A percentile compares a stretch with the other conserved stretches of the same genome.
Conservation (phyloP, 2,797 vertebrate species). For the Myotis pilosus region DNA sequence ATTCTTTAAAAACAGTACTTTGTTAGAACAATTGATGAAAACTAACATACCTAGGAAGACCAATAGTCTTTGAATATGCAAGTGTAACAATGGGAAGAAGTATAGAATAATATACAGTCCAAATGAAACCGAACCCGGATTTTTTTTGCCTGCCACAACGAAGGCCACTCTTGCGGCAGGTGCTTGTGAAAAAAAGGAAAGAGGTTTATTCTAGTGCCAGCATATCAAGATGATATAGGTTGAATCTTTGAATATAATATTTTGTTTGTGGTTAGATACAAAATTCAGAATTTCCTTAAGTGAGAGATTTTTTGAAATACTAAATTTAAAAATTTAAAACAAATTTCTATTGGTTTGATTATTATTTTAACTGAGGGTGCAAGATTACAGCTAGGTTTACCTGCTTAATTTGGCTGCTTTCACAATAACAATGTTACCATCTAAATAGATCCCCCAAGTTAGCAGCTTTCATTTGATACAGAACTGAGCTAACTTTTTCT, state of each 20-base stretch:
- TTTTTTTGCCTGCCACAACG: too few species aligned
- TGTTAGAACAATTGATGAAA: background rate
- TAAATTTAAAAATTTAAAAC: background rate
- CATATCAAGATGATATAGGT: background rate
- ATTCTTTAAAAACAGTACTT: slow-evolving; percentile 10
- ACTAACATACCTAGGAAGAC: background rate
- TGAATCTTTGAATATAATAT: background rate
- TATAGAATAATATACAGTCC: background rate
- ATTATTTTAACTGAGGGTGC: background rate
- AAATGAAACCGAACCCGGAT: too few species aligned
- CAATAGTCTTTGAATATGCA: background rate
- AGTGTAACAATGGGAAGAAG: background rate
- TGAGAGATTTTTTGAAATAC: background rate
- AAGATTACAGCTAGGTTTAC: background rate
- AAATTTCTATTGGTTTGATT: background rate
- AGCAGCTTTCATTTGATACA: background rate
- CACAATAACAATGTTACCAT: background rate
- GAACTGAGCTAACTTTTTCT: background rate
- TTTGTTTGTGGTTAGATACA: background rate
- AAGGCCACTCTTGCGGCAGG: background rate
- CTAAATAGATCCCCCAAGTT: background rate
- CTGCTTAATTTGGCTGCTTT: background rate
- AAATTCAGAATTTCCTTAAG: background rate
- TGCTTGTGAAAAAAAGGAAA: background rate
- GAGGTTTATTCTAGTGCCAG: background rate